Percentiles rank a stretch among this genome's conserved stretches.
Evolutionary conservation across 2,888 invertebrate genomes (phyloP).

Genomic region (Keiferia lycopersicella): DNA sequence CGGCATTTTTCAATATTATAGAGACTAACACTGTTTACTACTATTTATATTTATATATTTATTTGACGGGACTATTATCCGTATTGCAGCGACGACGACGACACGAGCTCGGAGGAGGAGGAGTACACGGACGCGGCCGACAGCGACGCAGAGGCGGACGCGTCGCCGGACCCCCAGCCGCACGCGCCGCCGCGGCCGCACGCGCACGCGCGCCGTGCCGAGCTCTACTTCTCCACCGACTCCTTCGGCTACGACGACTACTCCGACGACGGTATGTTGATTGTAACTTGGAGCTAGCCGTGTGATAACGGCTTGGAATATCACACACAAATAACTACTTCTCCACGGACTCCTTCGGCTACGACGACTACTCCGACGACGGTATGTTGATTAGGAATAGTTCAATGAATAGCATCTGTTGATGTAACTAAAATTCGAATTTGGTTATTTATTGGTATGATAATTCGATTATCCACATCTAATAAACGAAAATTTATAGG

Average conservation of each 20-base stretch:
- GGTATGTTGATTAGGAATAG: conserved; percentile 69
- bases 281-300: too few relatives aligned
- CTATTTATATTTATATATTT: too few relatives aligned
- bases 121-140: conserved; percentile 62
- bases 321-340: too few relatives aligned
- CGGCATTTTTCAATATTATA: too few relatives aligned
- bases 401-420: conserved; percentile 85
- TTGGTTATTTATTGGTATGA: conserved; percentile 82
- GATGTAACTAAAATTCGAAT: conserved; percentile 84
- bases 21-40: too few relatives aligned
- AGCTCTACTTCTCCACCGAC: conserved; percentile 67
- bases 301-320: too few relatives aligned
- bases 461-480: conserved; percentile 74
- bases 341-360: conserved; percentile 70
- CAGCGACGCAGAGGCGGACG: conserved; percentile 44
- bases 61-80: too few relatives aligned
- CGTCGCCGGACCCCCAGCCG: conserved; percentile 45
- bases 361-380: conserved; percentile 71
- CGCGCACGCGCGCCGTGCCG: conserved; percentile 39
- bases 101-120: conserved; percentile 63
- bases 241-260: conserved; percentile 73
- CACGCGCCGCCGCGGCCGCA: conserved; percentile 27
- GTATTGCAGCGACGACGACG: conserved; percentile 64
- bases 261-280: conserved; percentile 60
- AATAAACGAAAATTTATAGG: neutral